phyloP scores from a whole-genome alignment of 2,888 invertebrate genomes.

The Perdita meconis region DNA sequence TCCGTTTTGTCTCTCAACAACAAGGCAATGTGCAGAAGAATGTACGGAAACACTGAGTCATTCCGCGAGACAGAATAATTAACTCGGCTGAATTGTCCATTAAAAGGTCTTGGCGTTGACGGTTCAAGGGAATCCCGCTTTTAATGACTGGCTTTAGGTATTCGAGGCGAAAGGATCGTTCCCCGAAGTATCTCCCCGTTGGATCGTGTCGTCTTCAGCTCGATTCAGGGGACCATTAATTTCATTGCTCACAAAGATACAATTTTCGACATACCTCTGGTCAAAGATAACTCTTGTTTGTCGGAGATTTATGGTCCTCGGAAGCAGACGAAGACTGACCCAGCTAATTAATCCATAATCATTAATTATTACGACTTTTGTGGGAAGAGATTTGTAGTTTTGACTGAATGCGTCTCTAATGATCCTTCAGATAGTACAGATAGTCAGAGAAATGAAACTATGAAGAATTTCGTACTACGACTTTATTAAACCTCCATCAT shows the following conservation, averaged over 20 bases:
- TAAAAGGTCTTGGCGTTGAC: conserved; percentile 75
- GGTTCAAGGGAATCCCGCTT: conserved; percentile 51
- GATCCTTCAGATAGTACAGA: no score
- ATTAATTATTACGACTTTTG: background rate
- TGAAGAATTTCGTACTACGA: no score
- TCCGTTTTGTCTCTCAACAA: conserved; percentile 14
- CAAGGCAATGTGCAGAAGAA: conserved; percentile 52
- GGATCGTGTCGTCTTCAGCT: background rate
- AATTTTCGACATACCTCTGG: background rate
- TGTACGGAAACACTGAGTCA: conserved; percentile 69
- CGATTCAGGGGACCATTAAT: conserved; percentile 18
- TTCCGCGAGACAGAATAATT: conserved; percentile 79
- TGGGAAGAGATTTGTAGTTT: background rate
- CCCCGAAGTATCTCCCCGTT: background rate
- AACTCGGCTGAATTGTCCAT: conserved; percentile 75
- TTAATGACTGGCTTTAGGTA: conserved; percentile 25
- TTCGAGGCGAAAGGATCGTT: conserved; percentile 21
- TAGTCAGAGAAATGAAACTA: no score
- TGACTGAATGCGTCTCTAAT: background rate
- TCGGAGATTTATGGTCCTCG: conserved; percentile 18
- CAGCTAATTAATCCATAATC: background rate
- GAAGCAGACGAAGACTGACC: background rate
- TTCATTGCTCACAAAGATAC: background rate
- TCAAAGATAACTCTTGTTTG: background rate
- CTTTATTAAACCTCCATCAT: no score